Percentiles rank a stretch among this genome's conserved stretches.
Conservation (phyloP, 2,797 vertebrate species). For the Anguilla obscura region DNA sequence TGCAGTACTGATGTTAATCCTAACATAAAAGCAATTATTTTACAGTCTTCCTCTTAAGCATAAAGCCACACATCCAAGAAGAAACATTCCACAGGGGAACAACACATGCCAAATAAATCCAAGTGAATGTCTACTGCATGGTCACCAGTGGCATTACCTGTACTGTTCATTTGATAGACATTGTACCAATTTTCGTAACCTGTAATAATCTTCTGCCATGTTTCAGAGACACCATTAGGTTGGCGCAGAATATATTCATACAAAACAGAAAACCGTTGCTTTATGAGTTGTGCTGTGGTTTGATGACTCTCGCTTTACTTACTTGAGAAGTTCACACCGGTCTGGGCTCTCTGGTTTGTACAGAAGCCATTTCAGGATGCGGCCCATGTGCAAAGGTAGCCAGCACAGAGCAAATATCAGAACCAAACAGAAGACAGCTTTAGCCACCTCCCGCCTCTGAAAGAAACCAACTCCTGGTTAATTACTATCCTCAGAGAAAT, state of each 20-base stretch:
- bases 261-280: background rate
- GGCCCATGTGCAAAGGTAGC: constrained; percentile 93
- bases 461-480: constrained; percentile 37
- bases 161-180: background rate
- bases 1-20: background rate
- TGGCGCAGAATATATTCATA: background rate
- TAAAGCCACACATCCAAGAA: background rate
- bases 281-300: constrained; percentile 23
- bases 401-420: constrained; percentile 97
- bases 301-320: constrained; percentile 45
- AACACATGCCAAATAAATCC: background rate
- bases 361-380: constrained; percentile 85
- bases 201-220: background rate
- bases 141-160: background rate
- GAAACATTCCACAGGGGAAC: background rate
- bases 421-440: constrained; percentile 95
- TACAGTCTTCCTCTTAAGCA: background rate
- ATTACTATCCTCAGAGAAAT: constrained; percentile 13
- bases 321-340: constrained; percentile 88
- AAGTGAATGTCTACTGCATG: background rate
- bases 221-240: background rate
- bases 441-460: constrained; percentile 97
- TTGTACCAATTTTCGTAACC: background rate
- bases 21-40: background rate
- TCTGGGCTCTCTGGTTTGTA: constrained; percentile 69